Evolutionary conservation across 2,113 vertebrate genomes (phyloP), one percentile per base, ranked within the genome.

Genomic region (Carassius carassius): DNA sequence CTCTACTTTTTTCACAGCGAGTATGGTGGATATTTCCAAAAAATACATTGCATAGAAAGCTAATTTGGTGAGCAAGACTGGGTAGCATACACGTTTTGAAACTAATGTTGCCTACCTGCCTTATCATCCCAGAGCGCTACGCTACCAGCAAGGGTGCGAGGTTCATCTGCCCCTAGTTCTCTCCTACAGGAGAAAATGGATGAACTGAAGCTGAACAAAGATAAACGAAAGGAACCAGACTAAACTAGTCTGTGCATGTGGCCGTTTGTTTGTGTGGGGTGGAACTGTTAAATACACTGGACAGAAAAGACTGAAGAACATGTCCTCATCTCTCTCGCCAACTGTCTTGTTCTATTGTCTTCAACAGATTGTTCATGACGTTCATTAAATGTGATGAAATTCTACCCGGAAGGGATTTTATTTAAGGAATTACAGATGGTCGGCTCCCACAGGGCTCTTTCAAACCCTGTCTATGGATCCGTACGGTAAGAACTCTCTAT

Each of bases 211-310:
- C 90, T 95, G 74, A 91, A 92, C 90, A 93, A 91, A 91, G 94
- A 94, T 87, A 93, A 94, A 89, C 92, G 91, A 89, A 82, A 91
- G 80, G 94, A 94, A 82, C 93, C 94, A 0, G 94, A 94, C 91
- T 95, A 93, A 94, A 65, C 58, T 63, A 37, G 2, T 16, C 23
- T 16, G 0, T 56, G n/a, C 76, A 80, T 47, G 60, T 80, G 78
- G 78, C n/a, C 35, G 1, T 29, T 19, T 70, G 62, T 25, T 51
- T 51, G 79, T 67, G 41, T 81, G 60, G 21, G 63, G 74, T 76
- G 23, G 19, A 49, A 81, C 77, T 81, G 56, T 81, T 72, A 81
- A 87, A 65, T 62, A 83, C 58, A 84, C 29, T 44, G 76, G 76
- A 85, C 63, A 78, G 5, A 69, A n/a, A 21, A 62, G 47, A n/a